A percentile compares a stretch with the other conserved stretches of the same genome.
These are phyloP conservation scores for Hypercompe scribonia DNA, from an alignment of 2,888 invertebrate genomes.

Conservation along the genomic window DNA sequence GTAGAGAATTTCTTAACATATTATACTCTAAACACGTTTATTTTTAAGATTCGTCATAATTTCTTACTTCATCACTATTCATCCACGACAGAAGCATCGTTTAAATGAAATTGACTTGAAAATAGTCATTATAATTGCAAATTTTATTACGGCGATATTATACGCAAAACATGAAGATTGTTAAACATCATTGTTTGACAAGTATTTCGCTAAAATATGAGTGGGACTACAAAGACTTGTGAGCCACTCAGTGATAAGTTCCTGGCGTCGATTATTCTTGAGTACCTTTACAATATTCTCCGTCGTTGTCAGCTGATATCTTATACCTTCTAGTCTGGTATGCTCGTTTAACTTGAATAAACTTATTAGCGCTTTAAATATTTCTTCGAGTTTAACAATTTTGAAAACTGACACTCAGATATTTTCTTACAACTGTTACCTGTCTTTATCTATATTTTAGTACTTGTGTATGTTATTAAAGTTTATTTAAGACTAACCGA, in stretches of 20 bases:
- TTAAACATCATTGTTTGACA: background rate
- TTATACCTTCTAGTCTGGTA: background rate
- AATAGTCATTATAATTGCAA: background rate
- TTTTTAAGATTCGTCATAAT: background rate
- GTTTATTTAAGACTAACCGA: too few species aligned
- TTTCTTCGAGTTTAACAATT: background rate
- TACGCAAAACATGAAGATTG: background rate
- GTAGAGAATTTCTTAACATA: too few species aligned
- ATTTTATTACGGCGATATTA: background rate
- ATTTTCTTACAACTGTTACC: background rate
- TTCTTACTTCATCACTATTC: background rate
- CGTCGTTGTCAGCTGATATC: background rate
- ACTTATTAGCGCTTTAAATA: background rate
- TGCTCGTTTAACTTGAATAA: background rate
- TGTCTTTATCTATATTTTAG: background rate
- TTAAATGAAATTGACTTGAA: background rate
- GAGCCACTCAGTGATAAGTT: background rate
- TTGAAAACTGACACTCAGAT: background rate
- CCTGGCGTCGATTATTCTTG: background rate
- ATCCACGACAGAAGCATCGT: background rate
- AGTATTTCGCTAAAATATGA: background rate
- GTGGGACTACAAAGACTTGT: background rate
- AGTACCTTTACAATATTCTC: background rate
- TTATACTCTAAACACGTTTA: background rate
- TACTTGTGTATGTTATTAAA: too few species aligned